A percentile compares a stretch with the other conserved stretches of the same genome.
Evolutionary conservation across 2,888 invertebrate species (phyloP).

Genomic region (Hipparchia sbordonii): DNA sequence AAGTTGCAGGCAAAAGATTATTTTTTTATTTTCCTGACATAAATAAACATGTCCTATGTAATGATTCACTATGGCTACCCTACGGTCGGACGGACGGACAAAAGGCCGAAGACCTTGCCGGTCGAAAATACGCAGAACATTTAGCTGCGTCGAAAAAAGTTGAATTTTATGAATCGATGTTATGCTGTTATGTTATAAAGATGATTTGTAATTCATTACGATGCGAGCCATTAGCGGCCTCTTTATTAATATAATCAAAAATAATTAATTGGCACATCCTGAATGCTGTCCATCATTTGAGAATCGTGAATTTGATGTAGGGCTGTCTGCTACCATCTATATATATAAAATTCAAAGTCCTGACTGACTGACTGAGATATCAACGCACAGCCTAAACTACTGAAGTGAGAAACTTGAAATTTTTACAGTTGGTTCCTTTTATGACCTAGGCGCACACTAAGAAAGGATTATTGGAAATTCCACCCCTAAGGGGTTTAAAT

Average conservation of each 20-base stretch:
- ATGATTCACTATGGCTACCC: not conserved
- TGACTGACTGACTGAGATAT: too few species aligned
- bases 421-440: too few species aligned
- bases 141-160: slow-evolving; percentile 2
- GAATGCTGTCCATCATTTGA: slow-evolving; percentile 6
- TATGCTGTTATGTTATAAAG: slow-evolving; percentile 9
- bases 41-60: too few species aligned
- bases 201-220: slow-evolving; percentile 18
- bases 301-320: not conserved
- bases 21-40: too few species aligned
- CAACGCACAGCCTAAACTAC: too few species aligned
- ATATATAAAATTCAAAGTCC: too few species aligned
- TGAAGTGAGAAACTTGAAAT: too few species aligned
- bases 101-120: slow-evolving; percentile 33
- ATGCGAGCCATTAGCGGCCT: slow-evolving; percentile 10
- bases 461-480: too few species aligned
- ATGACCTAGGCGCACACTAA: too few species aligned
- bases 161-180: not conserved
- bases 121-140: slow-evolving; percentile 15
- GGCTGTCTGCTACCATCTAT: not conserved
- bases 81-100: slow-evolving; percentile 27
- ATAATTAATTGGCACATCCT: not conserved
- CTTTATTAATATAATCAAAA: slow-evolving; percentile 4
- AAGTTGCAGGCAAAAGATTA: too few species aligned
- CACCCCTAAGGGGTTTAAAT: too few species aligned